Evolutionary conservation across 2,113 vertebrate genomes (phyloP).

Genomic region (Danionella cerebrum): DNA sequence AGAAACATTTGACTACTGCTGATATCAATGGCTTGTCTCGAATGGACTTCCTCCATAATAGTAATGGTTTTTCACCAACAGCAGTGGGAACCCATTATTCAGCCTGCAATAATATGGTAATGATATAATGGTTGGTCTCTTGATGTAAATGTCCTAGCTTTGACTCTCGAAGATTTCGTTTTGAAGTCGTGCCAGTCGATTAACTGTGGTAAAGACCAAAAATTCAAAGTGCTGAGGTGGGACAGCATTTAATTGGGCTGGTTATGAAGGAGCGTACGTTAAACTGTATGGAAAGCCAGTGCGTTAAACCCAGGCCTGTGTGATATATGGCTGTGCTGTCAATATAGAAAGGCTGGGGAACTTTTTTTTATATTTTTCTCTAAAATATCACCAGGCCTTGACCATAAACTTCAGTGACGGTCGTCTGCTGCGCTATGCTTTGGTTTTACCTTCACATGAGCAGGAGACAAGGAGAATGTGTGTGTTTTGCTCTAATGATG

Average conservation of each 20-base stretch:
- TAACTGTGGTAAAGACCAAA: slow-evolving; percentile 38
- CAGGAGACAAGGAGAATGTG: background rate
- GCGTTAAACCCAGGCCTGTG: slow-evolving; percentile 30
- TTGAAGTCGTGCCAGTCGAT: slow-evolving; percentile 43
- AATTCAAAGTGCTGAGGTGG: slow-evolving; percentile 15
- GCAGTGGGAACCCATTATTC: slow-evolving; percentile 30
- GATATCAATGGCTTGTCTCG: background rate
- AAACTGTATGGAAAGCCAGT: slow-evolving; percentile 30
- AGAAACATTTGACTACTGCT: background rate
- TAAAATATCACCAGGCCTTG: slow-evolving; percentile 36
- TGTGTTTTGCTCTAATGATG: slow-evolving; percentile 43
- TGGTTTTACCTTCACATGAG: slow-evolving; percentile 32
- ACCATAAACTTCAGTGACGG: slow-evolving; percentile 37
- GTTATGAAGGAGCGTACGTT: slow-evolving; percentile 17
- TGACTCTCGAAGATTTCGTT: slow-evolving; percentile 10
- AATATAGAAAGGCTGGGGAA: slow-evolving; percentile 17
- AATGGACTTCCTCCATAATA: slow-evolving; percentile 1
- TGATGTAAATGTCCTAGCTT: slow-evolving; percentile 32
- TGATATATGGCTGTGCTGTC: slow-evolving; percentile 39
- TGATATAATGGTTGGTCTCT: slow-evolving; percentile 35
- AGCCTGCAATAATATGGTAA: slow-evolving; percentile 42
- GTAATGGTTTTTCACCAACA: slow-evolving; percentile 34
- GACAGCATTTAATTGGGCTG: slow-evolving; percentile 39
- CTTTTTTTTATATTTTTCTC: background rate
- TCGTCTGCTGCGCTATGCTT: slow-evolving; percentile 36